These are phyloP conservation scores for Penaeus monodon DNA, from an alignment of 2,888 invertebrate genomes.

Conservation along the genomic window DNA sequence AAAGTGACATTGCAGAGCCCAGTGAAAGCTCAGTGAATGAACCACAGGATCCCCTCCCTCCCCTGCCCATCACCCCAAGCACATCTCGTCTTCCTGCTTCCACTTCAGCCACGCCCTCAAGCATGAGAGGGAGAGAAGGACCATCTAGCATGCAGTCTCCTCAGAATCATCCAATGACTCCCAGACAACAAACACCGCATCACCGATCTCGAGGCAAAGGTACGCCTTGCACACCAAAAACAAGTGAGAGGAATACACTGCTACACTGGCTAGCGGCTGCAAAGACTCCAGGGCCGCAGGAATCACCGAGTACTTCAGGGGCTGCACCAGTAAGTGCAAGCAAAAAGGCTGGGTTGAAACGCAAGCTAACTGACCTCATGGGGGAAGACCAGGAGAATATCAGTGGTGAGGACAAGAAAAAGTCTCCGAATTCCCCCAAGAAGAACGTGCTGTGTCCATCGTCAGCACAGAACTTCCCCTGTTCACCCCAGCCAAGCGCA, in stretches of 20 bases:
- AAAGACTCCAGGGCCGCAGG: constrained; percentile 40
- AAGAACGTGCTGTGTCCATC: constrained; percentile 41
- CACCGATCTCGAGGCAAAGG: constrained; percentile 9
- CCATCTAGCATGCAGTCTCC: not conserved
- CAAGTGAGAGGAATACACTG: constrained; percentile 45
- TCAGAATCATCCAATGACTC: constrained; percentile 25
- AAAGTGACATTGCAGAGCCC: not conserved
- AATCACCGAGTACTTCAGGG: constrained; percentile 7
- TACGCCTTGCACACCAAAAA: constrained; percentile 54
- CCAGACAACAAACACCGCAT: constrained; percentile 33
- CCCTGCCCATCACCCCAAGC: constrained; percentile 45
- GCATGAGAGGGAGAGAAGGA: constrained; percentile 6
- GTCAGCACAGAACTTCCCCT: constrained; percentile 12
- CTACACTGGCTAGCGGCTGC: constrained; percentile 48
- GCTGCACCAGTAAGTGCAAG: constrained; percentile 24
- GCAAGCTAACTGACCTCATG: constrained; percentile 57
- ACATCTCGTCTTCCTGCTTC: constrained; percentile 16
- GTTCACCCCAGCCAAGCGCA: constrained; percentile 6
- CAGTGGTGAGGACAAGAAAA: constrained; percentile 28
- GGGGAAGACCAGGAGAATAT: constrained; percentile 53
- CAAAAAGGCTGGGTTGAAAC: constrained; percentile 53
- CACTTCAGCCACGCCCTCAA: constrained; percentile 32
- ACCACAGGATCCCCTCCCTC: constrained; percentile 2
- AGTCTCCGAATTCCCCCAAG: constrained; percentile 35
- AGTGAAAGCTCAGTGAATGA: constrained; percentile 14